A percentile compares a stretch with the other conserved stretches of the same genome.
Conservation (phyloP, 2,113 vertebrate genomes). For the Neoarius graeffei region DNA sequence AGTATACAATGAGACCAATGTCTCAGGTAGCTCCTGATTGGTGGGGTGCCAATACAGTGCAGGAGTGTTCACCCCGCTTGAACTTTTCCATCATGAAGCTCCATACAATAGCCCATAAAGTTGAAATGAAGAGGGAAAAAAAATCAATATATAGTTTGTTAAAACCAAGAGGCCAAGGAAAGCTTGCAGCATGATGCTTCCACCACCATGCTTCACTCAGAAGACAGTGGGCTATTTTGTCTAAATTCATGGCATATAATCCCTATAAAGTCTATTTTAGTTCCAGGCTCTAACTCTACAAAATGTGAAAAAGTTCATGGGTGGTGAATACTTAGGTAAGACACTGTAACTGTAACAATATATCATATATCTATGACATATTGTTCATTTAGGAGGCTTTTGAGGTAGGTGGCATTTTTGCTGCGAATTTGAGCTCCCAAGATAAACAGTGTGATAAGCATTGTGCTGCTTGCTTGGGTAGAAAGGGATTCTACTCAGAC, state of each 20-base stretch:
- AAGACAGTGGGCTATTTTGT: not conserved
- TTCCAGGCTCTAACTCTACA: not conserved
- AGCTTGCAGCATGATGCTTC: not conserved
- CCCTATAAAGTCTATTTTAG: not conserved
- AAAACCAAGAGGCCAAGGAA: not conserved
- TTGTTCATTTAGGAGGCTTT: not conserved
- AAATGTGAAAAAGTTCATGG: not conserved
- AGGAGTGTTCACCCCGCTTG: not conserved
- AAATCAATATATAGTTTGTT: not conserved
- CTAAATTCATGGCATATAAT: not conserved
- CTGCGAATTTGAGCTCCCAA: not conserved
- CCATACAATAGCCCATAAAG: not conserved
- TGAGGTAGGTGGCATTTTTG: slow-evolving; percentile 12
- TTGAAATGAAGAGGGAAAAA: not conserved
- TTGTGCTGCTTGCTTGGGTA: not conserved
- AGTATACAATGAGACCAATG: not conserved
- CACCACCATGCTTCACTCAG: slow-evolving; percentile 17
- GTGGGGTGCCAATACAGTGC: not conserved
- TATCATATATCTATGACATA: not conserved
- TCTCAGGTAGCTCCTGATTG: not conserved
- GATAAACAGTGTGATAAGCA: not conserved
- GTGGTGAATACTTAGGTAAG: not conserved
- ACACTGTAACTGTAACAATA: not conserved
- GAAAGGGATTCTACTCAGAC: not conserved
- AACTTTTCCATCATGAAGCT: not conserved